phyloP scores from a whole-genome alignment of 2,113 vertebrate species.

The Baryphthengus martii region DNA sequence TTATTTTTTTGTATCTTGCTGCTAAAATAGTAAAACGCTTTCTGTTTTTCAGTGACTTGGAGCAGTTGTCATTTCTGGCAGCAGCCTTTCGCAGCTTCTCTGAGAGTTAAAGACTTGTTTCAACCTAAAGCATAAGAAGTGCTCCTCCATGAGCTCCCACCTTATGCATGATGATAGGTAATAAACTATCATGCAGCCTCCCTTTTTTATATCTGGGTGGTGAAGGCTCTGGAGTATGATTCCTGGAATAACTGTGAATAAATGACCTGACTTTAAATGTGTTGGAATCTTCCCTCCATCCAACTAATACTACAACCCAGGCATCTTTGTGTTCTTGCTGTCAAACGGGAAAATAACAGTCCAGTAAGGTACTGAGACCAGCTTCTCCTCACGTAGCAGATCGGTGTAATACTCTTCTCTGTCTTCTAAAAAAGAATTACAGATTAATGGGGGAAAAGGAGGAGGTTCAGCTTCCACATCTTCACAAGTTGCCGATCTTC shows the following conservation, averaged over 20 bases:
- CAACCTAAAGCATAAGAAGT: constrained; percentile 53
- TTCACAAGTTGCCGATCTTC: not conserved
- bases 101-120: constrained; percentile 33
- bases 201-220: not conserved
- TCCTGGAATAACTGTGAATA: not conserved
- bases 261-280: not conserved
- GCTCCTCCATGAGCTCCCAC: constrained; percentile 55
- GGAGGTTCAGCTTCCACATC: not conserved
- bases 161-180: constrained; percentile 44
- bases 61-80: constrained; percentile 52
- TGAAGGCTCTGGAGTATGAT: not conserved
- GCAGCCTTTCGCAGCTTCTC: constrained; percentile 35
- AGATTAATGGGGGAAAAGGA: not conserved
- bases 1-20: constrained; percentile 10
- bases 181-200: constrained; percentile 39
- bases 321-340: not conserved
- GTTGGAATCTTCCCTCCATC: not conserved
- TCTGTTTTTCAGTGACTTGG: constrained; percentile 40
- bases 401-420: not conserved
- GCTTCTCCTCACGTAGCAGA: not conserved
- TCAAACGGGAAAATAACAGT: not conserved
- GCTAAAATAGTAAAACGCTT: constrained; percentile 47
- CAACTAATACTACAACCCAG: not conserved
- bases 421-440: not conserved
- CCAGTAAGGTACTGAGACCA: not conserved